Percentiles rank a stretch among this genome's conserved stretches.
These are phyloP conservation scores for Agrilus planipennis DNA, from an alignment of 1,140 invertebrate species.

Conservation along the genomic window DNA sequence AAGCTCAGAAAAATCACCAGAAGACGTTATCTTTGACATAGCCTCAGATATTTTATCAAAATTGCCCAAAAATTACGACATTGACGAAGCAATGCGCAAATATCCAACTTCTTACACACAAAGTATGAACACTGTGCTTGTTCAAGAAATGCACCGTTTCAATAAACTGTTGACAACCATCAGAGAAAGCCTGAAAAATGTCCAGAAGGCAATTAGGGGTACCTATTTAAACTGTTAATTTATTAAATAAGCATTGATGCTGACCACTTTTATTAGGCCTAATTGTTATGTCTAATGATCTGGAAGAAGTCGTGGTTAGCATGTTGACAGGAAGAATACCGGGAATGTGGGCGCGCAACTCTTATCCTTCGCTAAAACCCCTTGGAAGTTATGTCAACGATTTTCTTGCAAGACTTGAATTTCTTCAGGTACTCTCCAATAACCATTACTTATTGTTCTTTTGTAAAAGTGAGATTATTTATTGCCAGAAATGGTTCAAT, in stretches of 20 bases:
- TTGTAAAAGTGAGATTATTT: neutral
- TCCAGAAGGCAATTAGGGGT: slow-evolving; percentile 87
- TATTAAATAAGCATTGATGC: neutral
- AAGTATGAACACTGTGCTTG: slow-evolving; percentile 85
- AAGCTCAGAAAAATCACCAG: slow-evolving; percentile 42
- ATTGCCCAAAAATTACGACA: slow-evolving; percentile 62
- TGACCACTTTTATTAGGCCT: slow-evolving; percentile 41
- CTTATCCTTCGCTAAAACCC: slow-evolving; percentile 89
- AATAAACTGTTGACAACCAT: slow-evolving; percentile 69
- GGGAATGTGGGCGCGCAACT: slow-evolving; percentile 66
- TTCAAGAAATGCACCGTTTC: slow-evolving; percentile 88
- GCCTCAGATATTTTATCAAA: slow-evolving; percentile 57
- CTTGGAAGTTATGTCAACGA: slow-evolving; percentile 83
- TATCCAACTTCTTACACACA: slow-evolving; percentile 73
- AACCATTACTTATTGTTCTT: neutral
- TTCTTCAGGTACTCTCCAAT: slow-evolving; percentile 49
- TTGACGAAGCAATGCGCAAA: slow-evolving; percentile 51
- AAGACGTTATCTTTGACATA: slow-evolving; percentile 57
- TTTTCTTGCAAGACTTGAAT: slow-evolving; percentile 69
- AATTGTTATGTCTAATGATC: slow-evolving; percentile 73
- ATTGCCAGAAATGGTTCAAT: slow-evolving; percentile 64
- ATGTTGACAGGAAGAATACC: slow-evolving; percentile 79
- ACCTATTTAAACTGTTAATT: slow-evolving; percentile 12
- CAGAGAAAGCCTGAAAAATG: slow-evolving; percentile 58
- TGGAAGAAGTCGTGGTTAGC: slow-evolving; percentile 77